phyloP scores from a whole-genome alignment of 2,113 vertebrate genomes.

The Ciconia stormi region DNA sequence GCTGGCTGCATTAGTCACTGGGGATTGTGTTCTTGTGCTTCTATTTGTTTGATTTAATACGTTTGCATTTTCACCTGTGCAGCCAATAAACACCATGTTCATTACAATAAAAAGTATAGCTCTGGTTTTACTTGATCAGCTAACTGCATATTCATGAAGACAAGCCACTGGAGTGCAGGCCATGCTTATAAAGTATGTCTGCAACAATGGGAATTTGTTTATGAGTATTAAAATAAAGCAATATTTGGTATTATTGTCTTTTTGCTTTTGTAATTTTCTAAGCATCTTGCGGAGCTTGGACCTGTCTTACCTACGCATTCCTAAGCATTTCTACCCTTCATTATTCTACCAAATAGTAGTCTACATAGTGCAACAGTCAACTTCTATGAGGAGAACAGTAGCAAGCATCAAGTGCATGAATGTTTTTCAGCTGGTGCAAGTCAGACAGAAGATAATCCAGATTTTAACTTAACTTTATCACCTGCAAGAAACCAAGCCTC shows the following conservation, averaged over 20 bases:
- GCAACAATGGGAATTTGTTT: background rate
- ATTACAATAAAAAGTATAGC: conserved; percentile 1
- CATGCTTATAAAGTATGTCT: background rate
- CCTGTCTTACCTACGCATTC: background rate
- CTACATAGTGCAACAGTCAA: background rate
- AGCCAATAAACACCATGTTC: conserved; percentile 31
- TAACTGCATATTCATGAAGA: background rate
- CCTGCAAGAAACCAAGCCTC: background rate
- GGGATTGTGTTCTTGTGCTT: conserved; percentile 29
- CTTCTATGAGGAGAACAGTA: background rate
- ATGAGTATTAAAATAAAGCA: background rate
- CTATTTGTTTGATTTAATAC: conserved; percentile 62
- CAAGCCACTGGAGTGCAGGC: background rate
- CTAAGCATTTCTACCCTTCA: background rate
- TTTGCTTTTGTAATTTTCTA: background rate
- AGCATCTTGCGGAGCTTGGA: background rate
- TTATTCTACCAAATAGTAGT: background rate
- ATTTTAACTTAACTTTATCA: background rate
- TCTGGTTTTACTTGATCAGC: conserved; percentile 25
- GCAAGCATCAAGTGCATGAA: background rate
- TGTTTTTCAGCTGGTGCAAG: background rate
- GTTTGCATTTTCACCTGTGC: conserved; percentile 51
- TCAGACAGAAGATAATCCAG: background rate
- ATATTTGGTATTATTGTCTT: background rate
- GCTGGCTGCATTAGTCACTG: conserved; percentile 36